Evolutionary conservation across 2,888 invertebrate genomes (phyloP), one percentile per base, ranked within the genome.

Genomic region (Spilosoma lubricipeda): DNA sequence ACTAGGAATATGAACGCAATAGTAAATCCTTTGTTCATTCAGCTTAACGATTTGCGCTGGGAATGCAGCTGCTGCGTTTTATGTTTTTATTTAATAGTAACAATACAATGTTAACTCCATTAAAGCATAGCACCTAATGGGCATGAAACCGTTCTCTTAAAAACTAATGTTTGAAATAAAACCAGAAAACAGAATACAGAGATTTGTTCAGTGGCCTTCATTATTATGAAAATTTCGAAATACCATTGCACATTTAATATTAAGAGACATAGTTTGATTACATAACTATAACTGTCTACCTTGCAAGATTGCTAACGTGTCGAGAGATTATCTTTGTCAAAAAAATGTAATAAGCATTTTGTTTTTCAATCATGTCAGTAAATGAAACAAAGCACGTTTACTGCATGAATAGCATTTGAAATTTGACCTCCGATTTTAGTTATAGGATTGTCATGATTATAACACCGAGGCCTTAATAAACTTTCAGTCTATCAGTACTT

Each of bases 11-110:
- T 71, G 4, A 52, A 52, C 48, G 64, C 70, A 45, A 70, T 48
- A 63, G 59, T 56, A 59, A 73, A 68, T 67, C 45, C 30, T 45
- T 67, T 67, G 72, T 72, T 39, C 63, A 68, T 72, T 72, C 27
- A 63, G 20, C 5, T 73, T 64, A 68, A 73, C 68, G 48, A 67
- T 48, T 68, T 20, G 63, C 59, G n/a, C 33, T 18, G n/a, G 45
- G 67, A 3, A 39, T 73, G 64, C 72, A 68, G 73, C 73, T 70
- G 73, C 39, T 70, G 73, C 65, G 70, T 70, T 73, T 69, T 52
- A 69, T 73, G 65, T 69, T 73, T 71, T 69, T 64, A 73, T 68
- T 70, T n/a, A 56, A 66, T 70, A 65, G 33, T 52, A 69, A 15
- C 52, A 48, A 68, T 64, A 68, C 42, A 67, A 63, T 67, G 59